Base-by-base conservation (phyloP, 2,797 vertebrate species). In the Labeo calbasu region DNA sequence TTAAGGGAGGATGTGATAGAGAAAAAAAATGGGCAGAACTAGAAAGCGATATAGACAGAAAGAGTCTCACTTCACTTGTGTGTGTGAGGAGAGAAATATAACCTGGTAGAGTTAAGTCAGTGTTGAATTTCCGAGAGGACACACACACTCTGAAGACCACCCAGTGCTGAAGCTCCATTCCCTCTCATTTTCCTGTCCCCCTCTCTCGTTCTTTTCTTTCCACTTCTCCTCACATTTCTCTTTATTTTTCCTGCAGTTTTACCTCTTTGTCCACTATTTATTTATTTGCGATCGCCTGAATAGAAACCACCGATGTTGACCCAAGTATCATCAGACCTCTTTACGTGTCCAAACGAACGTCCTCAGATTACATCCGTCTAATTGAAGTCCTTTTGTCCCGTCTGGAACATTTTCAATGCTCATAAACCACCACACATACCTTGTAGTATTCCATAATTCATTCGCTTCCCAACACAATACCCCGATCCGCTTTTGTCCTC, bases 41-140 rank as follows among this genome's bases (percentile, higher is more conserved):
- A 0, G 51, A 55, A 10, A 53, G 21, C 17, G 71, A 17, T 50
- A 68, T 71, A 57, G 23, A 85, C 5, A 28, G 36, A 69, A 19
- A 69, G 84, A 25, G 50, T 75, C 43, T 86, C 69, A 77, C 73
- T 82, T 81, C 61, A 80, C 65, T 83, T 70, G 68, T 85, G 82
- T 84, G 75, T 66, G 70, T 63, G 77, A 10, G 65, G n/a, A 68
- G 76, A 75, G 86, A 86, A 86, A 84, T 28, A 48, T 57, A 89
- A 89, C 75, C 82, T 88, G 81, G 82, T 81, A 84, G 59, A 82
- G 68, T 77, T 77, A 59, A 72, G 79, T 79, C 72, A 68, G 77
- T 85, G 77, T 77, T 85, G 78, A 75, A 70, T 87, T 84, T 87
- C 83, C 57, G 50, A 63, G 14, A 84, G 61, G 68, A 88, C 85